Conservation (phyloP, 2,113 vertebrate species). For the Psilopogon haemacephalus region DNA sequence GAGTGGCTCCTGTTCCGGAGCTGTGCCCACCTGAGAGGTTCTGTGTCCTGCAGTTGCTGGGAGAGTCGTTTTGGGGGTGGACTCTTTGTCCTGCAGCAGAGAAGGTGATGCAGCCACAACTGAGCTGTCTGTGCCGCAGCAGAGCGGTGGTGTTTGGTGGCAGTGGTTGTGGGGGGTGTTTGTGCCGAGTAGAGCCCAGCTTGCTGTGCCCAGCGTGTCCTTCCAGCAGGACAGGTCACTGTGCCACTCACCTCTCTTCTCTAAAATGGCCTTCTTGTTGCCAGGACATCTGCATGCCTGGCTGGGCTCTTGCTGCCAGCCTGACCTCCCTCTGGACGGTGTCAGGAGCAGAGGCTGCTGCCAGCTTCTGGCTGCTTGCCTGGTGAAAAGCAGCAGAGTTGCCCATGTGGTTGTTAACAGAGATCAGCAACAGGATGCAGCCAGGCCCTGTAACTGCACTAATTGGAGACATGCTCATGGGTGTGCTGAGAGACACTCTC, state of each 20-base stretch:
- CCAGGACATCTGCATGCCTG: background rate
- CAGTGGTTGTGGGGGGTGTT: background rate
- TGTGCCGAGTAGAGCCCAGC: background rate
- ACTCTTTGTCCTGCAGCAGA: background rate
- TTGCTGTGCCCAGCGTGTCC: background rate
- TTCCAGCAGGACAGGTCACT: background rate
- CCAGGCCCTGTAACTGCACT: background rate
- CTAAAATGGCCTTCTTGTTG: rapidly evolving
- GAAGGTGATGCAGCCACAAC: background rate
- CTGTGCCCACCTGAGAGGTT: background rate
- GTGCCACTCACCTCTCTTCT: background rate
- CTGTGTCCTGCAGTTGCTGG: background rate
- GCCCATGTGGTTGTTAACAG: background rate
- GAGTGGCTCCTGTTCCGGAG: background rate
- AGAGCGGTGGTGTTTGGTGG: background rate
- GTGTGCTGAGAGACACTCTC: background rate
- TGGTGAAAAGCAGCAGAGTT: background rate
- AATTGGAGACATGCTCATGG: background rate
- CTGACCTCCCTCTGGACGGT: background rate
- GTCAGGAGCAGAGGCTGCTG: background rate
- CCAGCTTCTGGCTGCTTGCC: background rate
- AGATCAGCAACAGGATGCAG: background rate
- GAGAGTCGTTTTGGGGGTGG: background rate
- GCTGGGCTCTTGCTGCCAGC: background rate
- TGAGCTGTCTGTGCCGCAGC: background rate